Conservation (phyloP, 2,113 vertebrate genomes). For the Odocoileus virginianus region DNA sequence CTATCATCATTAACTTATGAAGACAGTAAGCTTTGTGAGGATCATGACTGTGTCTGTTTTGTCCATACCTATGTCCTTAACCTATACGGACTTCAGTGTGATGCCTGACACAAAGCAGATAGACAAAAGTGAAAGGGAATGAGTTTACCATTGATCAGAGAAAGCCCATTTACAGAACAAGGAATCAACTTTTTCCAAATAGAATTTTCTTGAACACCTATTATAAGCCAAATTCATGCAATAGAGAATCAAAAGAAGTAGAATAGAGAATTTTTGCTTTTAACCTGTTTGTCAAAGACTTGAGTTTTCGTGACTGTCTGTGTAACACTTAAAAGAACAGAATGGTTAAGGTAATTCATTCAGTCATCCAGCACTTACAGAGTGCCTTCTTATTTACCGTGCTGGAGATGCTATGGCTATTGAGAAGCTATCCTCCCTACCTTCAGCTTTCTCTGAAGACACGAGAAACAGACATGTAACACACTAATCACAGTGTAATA, state of each 20-base stretch:
- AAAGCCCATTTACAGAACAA: neutral
- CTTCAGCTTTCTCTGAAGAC: neutral
- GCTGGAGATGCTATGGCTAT: neutral
- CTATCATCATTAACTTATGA: accelerated
- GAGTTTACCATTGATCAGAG: neutral
- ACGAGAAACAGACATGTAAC: neutral
- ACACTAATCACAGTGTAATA: neutral
- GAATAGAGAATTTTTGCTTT: neutral
- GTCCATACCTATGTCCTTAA: neutral
- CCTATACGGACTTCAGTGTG: neutral
- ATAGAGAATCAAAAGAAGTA: neutral
- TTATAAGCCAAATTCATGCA: neutral
- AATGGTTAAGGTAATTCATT: neutral
- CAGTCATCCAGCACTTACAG: neutral
- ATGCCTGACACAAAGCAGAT: neutral
- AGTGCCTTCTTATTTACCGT: neutral
- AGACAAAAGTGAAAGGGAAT: neutral
- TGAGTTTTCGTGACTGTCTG: neutral
- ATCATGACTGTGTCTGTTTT: neutral
- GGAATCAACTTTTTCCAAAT: neutral
- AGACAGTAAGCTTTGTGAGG: neutral
- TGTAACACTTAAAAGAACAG: neutral
- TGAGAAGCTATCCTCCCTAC: neutral
- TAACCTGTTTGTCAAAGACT: neutral
- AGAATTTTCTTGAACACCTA: neutral